Base-by-base conservation (phyloP, 2,797 vertebrate species). In the Anguilla obscura region DNA sequence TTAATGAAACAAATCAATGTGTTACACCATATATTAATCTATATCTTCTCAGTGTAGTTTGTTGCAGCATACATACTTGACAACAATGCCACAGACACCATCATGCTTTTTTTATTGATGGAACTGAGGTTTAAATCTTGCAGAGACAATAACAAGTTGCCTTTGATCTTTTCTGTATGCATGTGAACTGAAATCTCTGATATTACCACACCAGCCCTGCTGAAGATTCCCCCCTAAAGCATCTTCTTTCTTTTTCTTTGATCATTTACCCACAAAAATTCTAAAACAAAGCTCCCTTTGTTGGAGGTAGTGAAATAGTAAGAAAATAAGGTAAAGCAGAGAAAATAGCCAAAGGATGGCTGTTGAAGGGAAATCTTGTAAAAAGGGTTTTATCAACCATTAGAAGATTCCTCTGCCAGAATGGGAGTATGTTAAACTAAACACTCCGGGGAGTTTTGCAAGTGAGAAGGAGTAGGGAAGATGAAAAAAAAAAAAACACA, bases 231-330 rank as follows among this genome's bases (percentile, higher is more conserved):
- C 16, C 50, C 24, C 3, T n/a, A 60, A 3, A 48, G 24, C 27
- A 21, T 8, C 16, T 50, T 82, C 86, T 91, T 88, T 93, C 27
- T 27, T 8, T 45, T 88, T 76, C 86, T 92, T 89, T 93, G 91
- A 94, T 92, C 86, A n/a, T 18, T 3, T 60, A 69, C 83, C 86
- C 50, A 88, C 86, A 63, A 84, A 91, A 89, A 90, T 82, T 21
- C 48, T 74, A 18, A 4, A 1, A 83, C 84, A 40, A 71, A 87
- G 21, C 40, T 48, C 36, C 40, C 45, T 8, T 45, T 79, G 74
- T 30, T 40, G 24, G 40, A 45, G 36, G 40, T 0, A 45, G 40
- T 16, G 56, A 36, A 33, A 74, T 48, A 74, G 63, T 71, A 18
- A n/a, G 33, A 45, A 86, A 27, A 30, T 27, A 74, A 30, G 48